Percentiles rank a stretch among this genome's conserved stretches.
phyloP scores from a whole-genome alignment of 2,888 invertebrate genomes.

The Zygaena filipendulae region DNA sequence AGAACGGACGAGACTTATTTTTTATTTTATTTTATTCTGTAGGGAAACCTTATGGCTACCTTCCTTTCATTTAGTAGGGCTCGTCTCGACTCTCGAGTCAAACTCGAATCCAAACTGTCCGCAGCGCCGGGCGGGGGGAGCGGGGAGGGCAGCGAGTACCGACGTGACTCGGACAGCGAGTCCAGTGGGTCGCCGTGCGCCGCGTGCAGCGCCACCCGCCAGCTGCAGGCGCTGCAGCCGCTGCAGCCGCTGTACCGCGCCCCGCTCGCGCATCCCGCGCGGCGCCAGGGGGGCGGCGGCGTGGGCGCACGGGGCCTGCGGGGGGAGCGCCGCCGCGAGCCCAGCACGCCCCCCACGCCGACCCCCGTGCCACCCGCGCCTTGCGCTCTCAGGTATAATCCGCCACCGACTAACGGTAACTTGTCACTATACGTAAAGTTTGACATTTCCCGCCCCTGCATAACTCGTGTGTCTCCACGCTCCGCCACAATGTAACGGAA shows the following conservation, averaged over 20 bases:
- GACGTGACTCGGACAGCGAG: constrained; percentile 51
- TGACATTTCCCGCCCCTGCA: not conserved
- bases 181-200: constrained; percentile 54
- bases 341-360: constrained; percentile 20
- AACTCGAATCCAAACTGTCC: not conserved
- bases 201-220: constrained; percentile 44
- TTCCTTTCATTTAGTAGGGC: too few species aligned
- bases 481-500: too few species aligned
- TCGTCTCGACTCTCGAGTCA: too few species aligned
- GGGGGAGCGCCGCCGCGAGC: constrained; percentile 23
- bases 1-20: too few species aligned
- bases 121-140: not conserved
- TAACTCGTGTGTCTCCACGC: not conserved
- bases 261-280: constrained; percentile 29
- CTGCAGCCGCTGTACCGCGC: constrained; percentile 36
- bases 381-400: too few species aligned
- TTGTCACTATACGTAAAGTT: constrained; percentile 1
- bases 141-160: constrained; percentile 27
- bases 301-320: constrained; percentile 9
- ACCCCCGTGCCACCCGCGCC: too few species aligned
- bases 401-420: too few species aligned
- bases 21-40: too few species aligned
- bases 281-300: constrained; percentile 18
- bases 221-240: too few species aligned
- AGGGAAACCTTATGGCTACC: too few species aligned